Base-by-base conservation (phyloP, 2,113 vertebrate species). In the Plestiodon gilberti region DNA sequence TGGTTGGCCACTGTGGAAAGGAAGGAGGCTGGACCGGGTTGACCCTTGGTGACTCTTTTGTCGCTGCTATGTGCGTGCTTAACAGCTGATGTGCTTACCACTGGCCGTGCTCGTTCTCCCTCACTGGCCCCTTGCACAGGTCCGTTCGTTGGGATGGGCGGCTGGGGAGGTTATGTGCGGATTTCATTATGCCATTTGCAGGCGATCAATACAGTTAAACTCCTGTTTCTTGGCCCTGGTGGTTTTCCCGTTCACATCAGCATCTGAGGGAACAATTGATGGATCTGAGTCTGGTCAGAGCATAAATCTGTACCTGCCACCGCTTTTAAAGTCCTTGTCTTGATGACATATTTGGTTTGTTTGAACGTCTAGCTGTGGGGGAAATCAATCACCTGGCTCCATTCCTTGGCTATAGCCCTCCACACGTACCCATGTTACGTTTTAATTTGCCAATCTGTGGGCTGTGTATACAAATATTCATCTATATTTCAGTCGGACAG, bases 401-500 rank as follows among this genome's bases (percentile, higher is more conserved):
- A 90, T 89, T 74, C 89, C 18, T 43, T n/a, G 2, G 4, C 94
- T n/a, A 23, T 4, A 18, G 64, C 38, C 13, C 89, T 59, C 35
- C 89, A 80, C 90, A 73, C 2, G 0, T 22, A 6, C 93, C 22
- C 18, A 2, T 55, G 48, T 33, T 92, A 35, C 7, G 43, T 92
- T 96, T 96, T 96, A 93, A 96, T 96, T 94, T 94, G 92, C 94
- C 91, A 81, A 93, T 90, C 93, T 90, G 90, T 75, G 77, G 93
- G 93, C 93, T 95, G 92, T 64, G 35, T 81, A 2, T 88, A 3
- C 4, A 14, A 71, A 88, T 79, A 92, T 95, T 90, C 91, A 89
- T 96, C 96, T 96, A 25, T 71, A 93, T 96, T 93, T 95, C 95
- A 94, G 95, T 96, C 95, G 92, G 88, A 86, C 2, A 0, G n/a